Evolutionary conservation across 2,797 vertebrate species (phyloP).

Genomic region (Arrhamphus sclerolepis): DNA sequence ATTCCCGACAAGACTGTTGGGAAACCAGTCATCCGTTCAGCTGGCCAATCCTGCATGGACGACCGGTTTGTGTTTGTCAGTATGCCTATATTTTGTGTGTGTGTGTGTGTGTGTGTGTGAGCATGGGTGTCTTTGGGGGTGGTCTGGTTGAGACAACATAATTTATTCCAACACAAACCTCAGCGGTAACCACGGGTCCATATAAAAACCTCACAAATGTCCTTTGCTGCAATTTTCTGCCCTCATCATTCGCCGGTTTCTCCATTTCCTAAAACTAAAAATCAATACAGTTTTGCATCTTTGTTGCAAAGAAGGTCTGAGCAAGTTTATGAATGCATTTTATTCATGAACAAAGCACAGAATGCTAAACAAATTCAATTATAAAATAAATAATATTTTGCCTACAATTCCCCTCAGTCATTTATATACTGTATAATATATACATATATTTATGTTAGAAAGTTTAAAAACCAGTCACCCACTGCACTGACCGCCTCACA

Average conservation of each 20-base stretch:
- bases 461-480: no score
- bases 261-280: neutral
- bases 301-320: neutral
- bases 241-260: neutral
- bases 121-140: neutral
- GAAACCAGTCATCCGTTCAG: neutral
- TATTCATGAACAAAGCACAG: neutral
- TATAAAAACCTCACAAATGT: slow-evolving; percentile 2
- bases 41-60: slow-evolving; percentile 1
- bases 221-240: neutral
- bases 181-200: neutral
- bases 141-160: slow-evolving; percentile 8
- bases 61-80: neutral
- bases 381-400: no score
- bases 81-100: neutral
- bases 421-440: no score
- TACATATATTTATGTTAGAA: no score
- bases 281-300: neutral
- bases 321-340: neutral
- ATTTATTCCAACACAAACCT: slow-evolving; percentile 14
- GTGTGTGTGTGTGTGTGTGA: neutral
- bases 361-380: no score
- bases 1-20: neutral
- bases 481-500: no score
- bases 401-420: no score